Conservation (phyloP, 1,140 invertebrate species). For the Halictus rubicundus region DNA sequence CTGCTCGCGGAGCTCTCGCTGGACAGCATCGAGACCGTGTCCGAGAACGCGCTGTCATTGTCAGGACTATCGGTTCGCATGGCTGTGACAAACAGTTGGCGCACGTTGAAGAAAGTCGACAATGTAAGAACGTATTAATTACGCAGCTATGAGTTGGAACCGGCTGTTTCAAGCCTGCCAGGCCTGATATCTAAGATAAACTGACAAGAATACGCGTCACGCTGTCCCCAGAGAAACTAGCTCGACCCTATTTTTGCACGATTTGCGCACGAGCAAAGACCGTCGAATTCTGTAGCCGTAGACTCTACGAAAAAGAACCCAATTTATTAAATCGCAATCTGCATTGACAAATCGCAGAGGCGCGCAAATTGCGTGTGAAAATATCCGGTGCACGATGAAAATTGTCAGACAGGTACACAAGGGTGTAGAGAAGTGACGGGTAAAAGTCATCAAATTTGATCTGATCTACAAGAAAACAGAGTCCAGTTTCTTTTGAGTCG, state of each 20-base stretch:
- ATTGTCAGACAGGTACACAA: too few relatives aligned
- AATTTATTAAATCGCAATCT: background rate
- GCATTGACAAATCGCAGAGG: too few relatives aligned
- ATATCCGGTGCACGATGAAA: too few relatives aligned
- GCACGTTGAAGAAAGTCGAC: background rate
- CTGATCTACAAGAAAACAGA: too few relatives aligned
- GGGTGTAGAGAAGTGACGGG: too few relatives aligned
- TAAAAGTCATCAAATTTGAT: too few relatives aligned
- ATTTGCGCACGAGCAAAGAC: background rate
- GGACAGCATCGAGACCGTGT: slow-evolving; percentile 95
- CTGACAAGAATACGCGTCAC: background rate
- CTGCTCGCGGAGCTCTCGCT: slow-evolving; percentile 94
- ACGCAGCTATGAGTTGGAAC: background rate
- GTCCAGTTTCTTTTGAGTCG: too few relatives aligned
- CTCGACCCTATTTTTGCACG: background rate
- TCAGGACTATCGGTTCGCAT: slow-evolving; percentile 94
- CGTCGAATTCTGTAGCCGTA: background rate
- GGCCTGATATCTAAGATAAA: background rate
- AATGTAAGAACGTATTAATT: background rate
- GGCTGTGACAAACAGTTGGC: slow-evolving; percentile 65
- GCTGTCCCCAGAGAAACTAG: background rate
- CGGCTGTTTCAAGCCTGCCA: background rate
- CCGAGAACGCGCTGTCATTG: slow-evolving; percentile 98
- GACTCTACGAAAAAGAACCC: background rate
- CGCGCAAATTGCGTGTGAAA: too few relatives aligned